Base-by-base conservation (phyloP, 2,888 invertebrate genomes). In the Drosophila buzzatii region DNA sequence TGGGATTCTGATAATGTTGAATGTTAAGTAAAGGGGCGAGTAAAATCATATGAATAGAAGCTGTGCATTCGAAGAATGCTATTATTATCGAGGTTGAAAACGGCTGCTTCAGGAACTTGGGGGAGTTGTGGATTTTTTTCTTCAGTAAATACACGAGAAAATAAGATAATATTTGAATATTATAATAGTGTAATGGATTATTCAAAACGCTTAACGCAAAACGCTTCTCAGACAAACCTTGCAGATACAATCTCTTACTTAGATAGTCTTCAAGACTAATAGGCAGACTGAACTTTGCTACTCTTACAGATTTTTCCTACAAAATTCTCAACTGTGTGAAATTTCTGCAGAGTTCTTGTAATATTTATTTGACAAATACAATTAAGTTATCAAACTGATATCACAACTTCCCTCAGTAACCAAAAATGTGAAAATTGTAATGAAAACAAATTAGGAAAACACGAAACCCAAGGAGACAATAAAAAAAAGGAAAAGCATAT, bases 381-480 rank as follows among this genome's bases (percentile, higher is more conserved):
- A 56, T 70, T 39, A 35, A 41, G 14, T 44, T 58, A 52, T 56
- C 44, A 49, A 41, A 33, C 53, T 51, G 23, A 33, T 41, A 41
- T 47, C 56, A 62, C 44, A 51, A 47, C 52, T 78, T 78, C 63
- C 80, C 78, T 63, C 69, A 68, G 55, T 51, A 33, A 39, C 60
- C 68, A 67, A 72, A 81, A 76, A 27, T 6, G 82, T 85, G 89
- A 79, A 86, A 86, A 86, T 86, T 86, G 81, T 82, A 79, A 89
- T 89, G 72, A 76, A 84, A 90, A 90, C 82, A 85, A 91, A 91
- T 90, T 85, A 85, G 61, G 55, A 72, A 74, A 72, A 75, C 73
- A 81, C 72, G 78, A 55, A 55, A 27, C 39, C 78, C 31, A 20
- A 57, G 20, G 10, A 72, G 71, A 73, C 18, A 55, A 33, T 44